These are phyloP conservation scores for Lagopus muta DNA, from an alignment of 2,113 vertebrate genomes.

Conservation along the genomic window DNA sequence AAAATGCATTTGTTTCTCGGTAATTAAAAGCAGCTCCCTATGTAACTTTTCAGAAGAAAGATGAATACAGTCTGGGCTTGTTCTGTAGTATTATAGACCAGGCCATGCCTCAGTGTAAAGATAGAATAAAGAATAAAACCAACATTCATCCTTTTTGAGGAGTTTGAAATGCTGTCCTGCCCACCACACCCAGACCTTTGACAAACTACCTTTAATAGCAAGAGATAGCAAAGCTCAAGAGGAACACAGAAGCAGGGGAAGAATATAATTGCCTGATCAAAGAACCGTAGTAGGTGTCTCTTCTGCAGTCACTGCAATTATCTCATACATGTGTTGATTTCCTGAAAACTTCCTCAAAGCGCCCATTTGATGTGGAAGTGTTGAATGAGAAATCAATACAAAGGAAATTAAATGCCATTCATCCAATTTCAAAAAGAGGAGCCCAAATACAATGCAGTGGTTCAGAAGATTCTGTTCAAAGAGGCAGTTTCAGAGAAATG, in stretches of 20 bases:
- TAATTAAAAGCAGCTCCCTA: conserved; percentile 9
- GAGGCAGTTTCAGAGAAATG: neutral
- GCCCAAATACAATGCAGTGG: neutral
- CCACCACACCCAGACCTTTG: neutral
- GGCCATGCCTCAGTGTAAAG: neutral
- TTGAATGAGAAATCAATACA: neutral
- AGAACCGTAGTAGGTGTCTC: neutral
- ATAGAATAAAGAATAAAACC: neutral
- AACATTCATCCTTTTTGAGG: neutral
- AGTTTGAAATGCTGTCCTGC: neutral
- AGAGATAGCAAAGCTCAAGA: conserved; percentile 3
- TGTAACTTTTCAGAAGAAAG: neutral
- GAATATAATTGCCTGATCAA: neutral
- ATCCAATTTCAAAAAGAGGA: conserved; percentile 1
- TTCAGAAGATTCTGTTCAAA: neutral
- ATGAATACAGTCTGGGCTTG: neutral
- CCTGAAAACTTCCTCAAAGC: neutral
- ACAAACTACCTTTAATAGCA: neutral
- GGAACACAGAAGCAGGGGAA: neutral
- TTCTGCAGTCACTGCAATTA: neutral
- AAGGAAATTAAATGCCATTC: conserved; percentile 9
- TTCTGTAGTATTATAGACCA: neutral
- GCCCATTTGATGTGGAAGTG: neutral
- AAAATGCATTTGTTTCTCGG: neutral
- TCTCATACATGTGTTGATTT: neutral